phyloP scores from a whole-genome alignment of 2,113 vertebrate species.

The Cathartes aura region DNA sequence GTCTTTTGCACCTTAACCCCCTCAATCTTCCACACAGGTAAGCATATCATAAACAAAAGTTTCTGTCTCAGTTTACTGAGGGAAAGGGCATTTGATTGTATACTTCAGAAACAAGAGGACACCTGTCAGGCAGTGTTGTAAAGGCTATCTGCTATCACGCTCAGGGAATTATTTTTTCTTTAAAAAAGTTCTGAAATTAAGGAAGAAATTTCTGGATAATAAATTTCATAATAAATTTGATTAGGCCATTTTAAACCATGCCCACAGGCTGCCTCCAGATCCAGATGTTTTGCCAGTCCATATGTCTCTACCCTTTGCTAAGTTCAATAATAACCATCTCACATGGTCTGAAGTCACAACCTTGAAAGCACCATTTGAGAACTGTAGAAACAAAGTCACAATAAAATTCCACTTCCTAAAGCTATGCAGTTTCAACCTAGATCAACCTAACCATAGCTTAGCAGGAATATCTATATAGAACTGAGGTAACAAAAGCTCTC shows the following conservation, averaged over 20 bases:
- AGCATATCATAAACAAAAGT: neutral
- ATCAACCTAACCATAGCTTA: neutral
- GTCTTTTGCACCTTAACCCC: neutral
- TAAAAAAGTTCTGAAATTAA: neutral
- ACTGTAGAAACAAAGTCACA: neutral
- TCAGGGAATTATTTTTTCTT: neutral
- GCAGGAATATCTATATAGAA: neutral
- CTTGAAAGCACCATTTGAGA: neutral
- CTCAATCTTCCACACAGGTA: neutral
- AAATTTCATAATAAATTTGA: neutral
- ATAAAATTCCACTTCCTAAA: neutral
- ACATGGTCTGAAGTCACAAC: neutral
- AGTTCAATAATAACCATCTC: neutral
- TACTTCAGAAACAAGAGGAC: neutral
- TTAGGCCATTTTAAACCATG: neutral
- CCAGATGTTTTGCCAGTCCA: neutral
- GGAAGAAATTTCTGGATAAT: neutral
- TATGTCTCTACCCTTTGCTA: neutral
- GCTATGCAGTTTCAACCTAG: neutral
- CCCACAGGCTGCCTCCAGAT: neutral
- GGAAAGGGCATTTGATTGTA: neutral
- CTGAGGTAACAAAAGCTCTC: neutral
- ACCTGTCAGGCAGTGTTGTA: neutral
- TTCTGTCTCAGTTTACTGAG: neutral
- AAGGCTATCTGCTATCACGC: neutral